Evolutionary conservation across 2,113 vertebrate genomes (phyloP), one percentile per base, ranked within the genome.

Genomic region (Otolemur garnettii): DNA sequence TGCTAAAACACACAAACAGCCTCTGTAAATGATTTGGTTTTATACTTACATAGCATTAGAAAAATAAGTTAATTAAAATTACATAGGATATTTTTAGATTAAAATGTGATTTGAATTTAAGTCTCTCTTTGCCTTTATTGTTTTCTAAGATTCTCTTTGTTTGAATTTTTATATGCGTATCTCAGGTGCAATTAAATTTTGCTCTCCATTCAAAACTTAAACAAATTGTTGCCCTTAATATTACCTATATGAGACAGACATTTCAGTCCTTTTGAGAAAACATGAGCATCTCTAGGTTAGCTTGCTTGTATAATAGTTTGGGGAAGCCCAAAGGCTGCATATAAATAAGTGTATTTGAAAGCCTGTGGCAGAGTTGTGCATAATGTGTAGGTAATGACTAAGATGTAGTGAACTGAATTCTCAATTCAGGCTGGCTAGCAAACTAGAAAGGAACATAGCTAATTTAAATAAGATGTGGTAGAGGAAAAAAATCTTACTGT

Each of bases 291-390:
- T 95, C 64, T 94, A 81, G 96, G 96, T 96, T 93, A 94, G 59
- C 72, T 79, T 74, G 72, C 79, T 68, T 91, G 93, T 89, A 66
- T 96, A 94, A 97, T 97, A 96, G 94, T 83, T 57, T 69, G 62
- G 96, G 95, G 96, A 96, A 97, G 72, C 93, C 94, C 97, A 93
- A 94, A 92, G 79, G 19, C 87, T 5, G 90, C 91, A 96, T 97
- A 97, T 90, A 96, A 97, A 97, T 97, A 94, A 94, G 88, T 4
- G 1, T 89, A 93, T 96, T 83, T 91, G 93, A 96, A 96, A 97
- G 75, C 71, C 77, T 8, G 24, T 74, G 86, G 92, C 80, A 95
- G 87, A 91, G 35, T 7, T 4, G 35, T 87, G 62, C 90, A 89
- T 91, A 92, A 96, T 90, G 57, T 87, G 77, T 57, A 91, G 87